phyloP scores from a whole-genome alignment of 2,797 vertebrate genomes.

The Potorous gilbertii region DNA sequence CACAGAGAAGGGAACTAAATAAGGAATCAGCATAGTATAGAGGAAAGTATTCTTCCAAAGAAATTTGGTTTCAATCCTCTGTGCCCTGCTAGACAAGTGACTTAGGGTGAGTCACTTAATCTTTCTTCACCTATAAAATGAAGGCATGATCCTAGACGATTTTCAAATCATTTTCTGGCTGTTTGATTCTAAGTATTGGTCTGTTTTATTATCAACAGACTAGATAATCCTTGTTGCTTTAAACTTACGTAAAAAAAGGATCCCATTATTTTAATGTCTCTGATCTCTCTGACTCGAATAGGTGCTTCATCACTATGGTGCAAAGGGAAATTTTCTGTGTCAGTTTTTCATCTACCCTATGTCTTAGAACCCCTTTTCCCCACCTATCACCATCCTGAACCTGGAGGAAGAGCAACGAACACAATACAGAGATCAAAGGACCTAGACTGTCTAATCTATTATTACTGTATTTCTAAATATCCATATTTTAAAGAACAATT shows the following conservation, averaged over 20 bases:
- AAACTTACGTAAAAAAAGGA: background rate
- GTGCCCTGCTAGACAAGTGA: background rate
- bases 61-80: background rate
- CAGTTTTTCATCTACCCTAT: background rate
- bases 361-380: too few relatives aligned
- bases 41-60: background rate
- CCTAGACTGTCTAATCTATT: too few relatives aligned
- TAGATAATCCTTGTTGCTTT: background rate
- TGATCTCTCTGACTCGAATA: background rate
- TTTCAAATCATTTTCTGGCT: too few relatives aligned
- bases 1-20: background rate
- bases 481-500: too few relatives aligned
- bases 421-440: too few relatives aligned
- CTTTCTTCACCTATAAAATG: background rate
- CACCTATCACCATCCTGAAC: too few relatives aligned
- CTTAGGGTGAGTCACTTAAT: background rate
- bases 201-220: background rate
- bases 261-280: background rate
- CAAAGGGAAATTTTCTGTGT: background rate
- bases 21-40: background rate
- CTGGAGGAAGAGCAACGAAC: too few relatives aligned
- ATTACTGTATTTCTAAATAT: too few relatives aligned
- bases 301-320: background rate
- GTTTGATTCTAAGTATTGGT: background rate
- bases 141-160: too few relatives aligned